phyloP scores from a whole-genome alignment of 2,113 vertebrate species.

The Alligator mississippiensis region DNA sequence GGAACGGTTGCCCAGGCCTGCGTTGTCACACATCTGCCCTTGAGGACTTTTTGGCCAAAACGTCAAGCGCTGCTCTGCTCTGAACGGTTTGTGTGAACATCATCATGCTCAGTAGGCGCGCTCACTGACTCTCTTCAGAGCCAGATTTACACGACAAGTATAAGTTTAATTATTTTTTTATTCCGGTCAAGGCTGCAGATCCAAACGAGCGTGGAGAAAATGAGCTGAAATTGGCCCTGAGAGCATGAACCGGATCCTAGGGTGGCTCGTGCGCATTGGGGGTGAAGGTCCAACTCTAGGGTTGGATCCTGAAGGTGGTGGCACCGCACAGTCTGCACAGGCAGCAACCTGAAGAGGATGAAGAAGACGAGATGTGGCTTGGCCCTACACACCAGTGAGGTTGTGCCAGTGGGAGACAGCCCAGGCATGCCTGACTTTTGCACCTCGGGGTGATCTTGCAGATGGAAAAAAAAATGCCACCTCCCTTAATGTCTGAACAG shows the following conservation, averaged over 20 bases:
- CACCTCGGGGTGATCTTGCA: neutral
- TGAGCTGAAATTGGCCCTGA: neutral
- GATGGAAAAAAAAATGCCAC: neutral
- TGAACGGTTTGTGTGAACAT: neutral
- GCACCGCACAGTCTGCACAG: neutral
- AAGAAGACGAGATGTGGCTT: too few species aligned
- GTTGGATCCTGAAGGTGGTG: neutral
- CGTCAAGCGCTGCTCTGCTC: conserved; percentile 11
- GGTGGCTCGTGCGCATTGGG: neutral
- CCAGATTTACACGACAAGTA: neutral
- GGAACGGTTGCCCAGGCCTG: rapidly evolving
- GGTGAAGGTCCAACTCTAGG: neutral
- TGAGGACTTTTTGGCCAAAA: neutral
- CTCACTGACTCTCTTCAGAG: neutral
- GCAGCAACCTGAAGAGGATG: neutral
- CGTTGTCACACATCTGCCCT: rapidly evolving
- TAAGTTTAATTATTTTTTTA: neutral
- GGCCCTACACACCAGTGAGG: neutral
- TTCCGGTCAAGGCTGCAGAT: conserved; percentile 23
- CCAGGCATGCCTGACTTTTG: neutral
- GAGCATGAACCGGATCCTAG: neutral
- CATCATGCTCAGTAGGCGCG: neutral
- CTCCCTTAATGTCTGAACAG: neutral
- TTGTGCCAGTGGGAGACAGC: neutral
- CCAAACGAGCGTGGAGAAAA: neutral